Percentiles rank a stretch among this genome's conserved stretches.
Evolutionary conservation across 2,888 invertebrate species (phyloP).

Genomic region (Lordiphosa fenestrarum): DNA sequence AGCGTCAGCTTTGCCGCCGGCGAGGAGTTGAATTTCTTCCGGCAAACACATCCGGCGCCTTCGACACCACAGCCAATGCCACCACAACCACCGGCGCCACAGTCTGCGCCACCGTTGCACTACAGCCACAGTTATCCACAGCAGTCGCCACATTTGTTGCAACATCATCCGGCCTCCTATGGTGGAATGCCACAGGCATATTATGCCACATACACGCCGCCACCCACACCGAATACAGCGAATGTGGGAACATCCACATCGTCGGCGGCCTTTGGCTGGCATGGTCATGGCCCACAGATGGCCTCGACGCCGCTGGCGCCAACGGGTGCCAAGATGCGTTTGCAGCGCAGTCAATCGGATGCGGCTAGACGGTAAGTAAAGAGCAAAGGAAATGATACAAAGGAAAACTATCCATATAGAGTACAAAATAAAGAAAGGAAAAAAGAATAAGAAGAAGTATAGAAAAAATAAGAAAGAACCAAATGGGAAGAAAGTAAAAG

Average conservation of each 20-base stretch:
- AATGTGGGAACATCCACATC: constrained; percentile 52
- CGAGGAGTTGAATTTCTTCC: constrained; percentile 77
- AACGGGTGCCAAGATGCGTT: constrained; percentile 57
- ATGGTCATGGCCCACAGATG: constrained; percentile 41
- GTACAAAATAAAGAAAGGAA: not conserved
- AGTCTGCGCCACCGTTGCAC: constrained; percentile 77
- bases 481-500: too few relatives aligned
- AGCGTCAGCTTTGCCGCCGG: constrained; percentile 75
- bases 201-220: constrained; percentile 74
- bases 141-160: constrained; percentile 61
- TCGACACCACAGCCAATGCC: constrained; percentile 66
- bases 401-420: too few relatives aligned
- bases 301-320: constrained; percentile 60
- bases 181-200: constrained; percentile 35
- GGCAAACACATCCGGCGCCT: constrained; percentile 71
- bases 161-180: constrained; percentile 51
- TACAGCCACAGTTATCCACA: constrained; percentile 67
- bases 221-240: constrained; percentile 76
- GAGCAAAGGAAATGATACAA: not conserved
- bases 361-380: constrained; percentile 78
- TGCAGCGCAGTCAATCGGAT: constrained; percentile 78
- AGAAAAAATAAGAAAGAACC: too few relatives aligned
- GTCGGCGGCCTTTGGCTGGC: constrained; percentile 37
- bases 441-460: too few relatives aligned
- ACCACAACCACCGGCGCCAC: constrained; percentile 64